A percentile compares a stretch with the other conserved stretches of the same genome.
These are phyloP conservation scores for Psophia crepitans DNA, from an alignment of 2,113 vertebrate genomes.

Conservation along the genomic window DNA sequence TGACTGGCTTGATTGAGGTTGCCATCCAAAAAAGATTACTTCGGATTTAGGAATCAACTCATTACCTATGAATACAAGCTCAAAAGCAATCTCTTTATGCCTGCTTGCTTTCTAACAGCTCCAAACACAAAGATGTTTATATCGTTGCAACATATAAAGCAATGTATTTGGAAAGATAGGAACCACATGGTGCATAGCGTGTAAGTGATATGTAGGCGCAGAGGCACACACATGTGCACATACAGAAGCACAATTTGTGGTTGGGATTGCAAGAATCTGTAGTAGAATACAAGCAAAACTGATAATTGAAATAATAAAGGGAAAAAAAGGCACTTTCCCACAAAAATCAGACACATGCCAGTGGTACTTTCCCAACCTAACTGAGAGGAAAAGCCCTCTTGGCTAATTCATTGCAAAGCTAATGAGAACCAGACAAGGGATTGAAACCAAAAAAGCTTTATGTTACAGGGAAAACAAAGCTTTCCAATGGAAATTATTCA, in stretches of 20 bases:
- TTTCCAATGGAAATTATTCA: slow-evolving; percentile 78
- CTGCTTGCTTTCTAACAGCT: not conserved
- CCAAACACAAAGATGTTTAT: not conserved
- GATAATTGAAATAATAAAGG: slow-evolving; percentile 10
- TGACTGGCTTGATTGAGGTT: not conserved
- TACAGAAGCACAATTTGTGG: not conserved
- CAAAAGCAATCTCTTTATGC: not conserved
- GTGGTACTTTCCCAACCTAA: slow-evolving; percentile 57
- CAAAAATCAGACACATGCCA: slow-evolving; percentile 36
- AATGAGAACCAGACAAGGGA: slow-evolving; percentile 75
- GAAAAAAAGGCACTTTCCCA: slow-evolving; percentile 20
- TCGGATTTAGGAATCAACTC: not conserved
- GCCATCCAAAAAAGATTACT: not conserved
- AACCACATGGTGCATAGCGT: not conserved
- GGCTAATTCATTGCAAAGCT: slow-evolving; percentile 68
- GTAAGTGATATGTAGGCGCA: not conserved
- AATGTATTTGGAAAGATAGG: not conserved
- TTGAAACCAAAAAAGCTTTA: slow-evolving; percentile 68
- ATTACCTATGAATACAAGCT: not conserved
- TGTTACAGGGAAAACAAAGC: slow-evolving; percentile 72
- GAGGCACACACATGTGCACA: not conserved
- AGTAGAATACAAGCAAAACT: not conserved
- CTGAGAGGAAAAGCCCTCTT: slow-evolving; percentile 66
- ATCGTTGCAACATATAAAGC: not conserved
- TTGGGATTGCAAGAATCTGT: not conserved